phyloP scores from a whole-genome alignment of 2,113 vertebrate species.

The Tragelaphus buxtoni region DNA sequence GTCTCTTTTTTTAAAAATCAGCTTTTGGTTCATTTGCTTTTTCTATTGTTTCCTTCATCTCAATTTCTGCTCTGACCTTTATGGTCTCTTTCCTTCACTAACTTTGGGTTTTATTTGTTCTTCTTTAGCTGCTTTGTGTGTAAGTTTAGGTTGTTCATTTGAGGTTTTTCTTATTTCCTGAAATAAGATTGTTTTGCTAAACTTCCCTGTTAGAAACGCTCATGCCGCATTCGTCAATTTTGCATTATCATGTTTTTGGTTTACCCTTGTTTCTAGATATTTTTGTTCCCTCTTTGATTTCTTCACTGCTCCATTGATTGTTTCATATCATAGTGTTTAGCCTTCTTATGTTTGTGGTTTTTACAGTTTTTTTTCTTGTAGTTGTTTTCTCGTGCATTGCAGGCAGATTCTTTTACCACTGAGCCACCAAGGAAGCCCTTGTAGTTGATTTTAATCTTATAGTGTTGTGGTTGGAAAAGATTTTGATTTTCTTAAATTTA shows the following conservation, averaged over 20 bases:
- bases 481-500: background rate
- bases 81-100: background rate
- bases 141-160: background rate
- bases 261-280: background rate
- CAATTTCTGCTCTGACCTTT: background rate
- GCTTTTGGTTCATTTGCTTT: background rate
- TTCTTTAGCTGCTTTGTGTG: background rate
- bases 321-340: background rate
- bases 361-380: background rate
- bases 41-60: background rate
- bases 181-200: no score
- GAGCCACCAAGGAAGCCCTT: background rate
- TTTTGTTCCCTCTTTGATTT: background rate
- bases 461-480: background rate
- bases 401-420: background rate
- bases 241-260: no score
- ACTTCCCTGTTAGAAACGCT: background rate
- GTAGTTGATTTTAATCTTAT: background rate
- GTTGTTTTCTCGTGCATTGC: background rate
- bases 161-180: background rate
- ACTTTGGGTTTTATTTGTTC: background rate
- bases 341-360: background rate
- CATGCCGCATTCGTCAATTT: accelerated
- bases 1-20: background rate
- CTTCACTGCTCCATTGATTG: no score